These are phyloP conservation scores for Leptonema lineaticorne DNA, from an alignment of 1,140 invertebrate genomes.

Conservation along the genomic window DNA sequence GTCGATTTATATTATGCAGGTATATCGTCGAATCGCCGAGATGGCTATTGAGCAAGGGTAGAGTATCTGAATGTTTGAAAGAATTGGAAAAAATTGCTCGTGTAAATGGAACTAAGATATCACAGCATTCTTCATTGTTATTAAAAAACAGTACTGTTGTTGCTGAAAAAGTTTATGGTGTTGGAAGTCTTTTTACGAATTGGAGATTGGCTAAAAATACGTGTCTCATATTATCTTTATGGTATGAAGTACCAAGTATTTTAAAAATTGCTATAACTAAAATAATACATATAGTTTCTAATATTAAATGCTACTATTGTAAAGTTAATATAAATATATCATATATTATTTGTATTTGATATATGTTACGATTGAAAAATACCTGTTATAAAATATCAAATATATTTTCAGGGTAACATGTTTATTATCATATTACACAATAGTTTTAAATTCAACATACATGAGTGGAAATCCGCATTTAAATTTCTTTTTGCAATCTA, in stretches of 20 bases:
- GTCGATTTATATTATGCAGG: too few relatives aligned
- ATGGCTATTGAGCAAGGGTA: conserved; percentile 65
- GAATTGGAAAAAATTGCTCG: conserved; percentile 63
- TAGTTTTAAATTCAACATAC: conserved; percentile 60
- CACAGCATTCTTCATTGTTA: conserved; percentile 45
- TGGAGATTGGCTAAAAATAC: conserved; percentile 60
- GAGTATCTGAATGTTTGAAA: conserved; percentile 58
- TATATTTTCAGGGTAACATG: conserved; percentile 58
- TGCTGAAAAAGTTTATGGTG: conserved; percentile 51
- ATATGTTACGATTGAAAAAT: too few relatives aligned
- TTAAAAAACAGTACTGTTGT: conserved; percentile 42
- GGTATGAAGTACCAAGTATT: too few relatives aligned
- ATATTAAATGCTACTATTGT: too few relatives aligned
- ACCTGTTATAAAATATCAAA: too few relatives aligned
- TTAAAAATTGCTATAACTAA: too few relatives aligned
- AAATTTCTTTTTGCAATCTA: conserved; percentile 62
- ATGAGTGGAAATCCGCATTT: conserved; percentile 65
- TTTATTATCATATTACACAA: conserved; percentile 59
- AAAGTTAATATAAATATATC: too few relatives aligned
- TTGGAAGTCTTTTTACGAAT: conserved; percentile 60
- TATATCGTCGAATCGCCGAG: conserved; percentile 63
- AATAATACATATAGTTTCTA: too few relatives aligned
- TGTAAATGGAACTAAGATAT: conserved; percentile 60
- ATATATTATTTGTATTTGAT: too few relatives aligned
- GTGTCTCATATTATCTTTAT: conserved; percentile 19